A percentile compares a stretch with the other conserved stretches of the same genome.
Evolutionary conservation across 2,113 vertebrate species (phyloP).

Genomic region (Lathamus discolor): DNA sequence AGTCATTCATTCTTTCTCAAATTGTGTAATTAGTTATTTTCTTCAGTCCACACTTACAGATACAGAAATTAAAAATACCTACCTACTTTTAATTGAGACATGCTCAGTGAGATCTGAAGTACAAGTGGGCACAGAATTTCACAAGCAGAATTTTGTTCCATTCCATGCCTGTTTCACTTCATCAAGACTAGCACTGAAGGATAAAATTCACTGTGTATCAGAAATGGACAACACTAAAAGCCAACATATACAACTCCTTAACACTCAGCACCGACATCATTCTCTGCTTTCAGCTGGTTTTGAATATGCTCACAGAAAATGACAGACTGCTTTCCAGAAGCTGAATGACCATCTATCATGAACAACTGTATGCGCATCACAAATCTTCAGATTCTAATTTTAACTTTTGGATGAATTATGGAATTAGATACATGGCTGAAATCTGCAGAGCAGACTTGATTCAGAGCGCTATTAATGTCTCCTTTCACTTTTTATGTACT

Average conservation of each 20-base stretch:
- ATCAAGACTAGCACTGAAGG: neutral
- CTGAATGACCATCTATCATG: neutral
- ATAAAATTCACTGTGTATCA: neutral
- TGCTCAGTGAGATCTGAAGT: neutral
- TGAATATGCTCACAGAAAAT: neutral
- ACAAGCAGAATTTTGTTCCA: neutral
- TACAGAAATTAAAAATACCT: neutral
- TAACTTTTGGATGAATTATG: neutral
- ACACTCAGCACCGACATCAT: neutral
- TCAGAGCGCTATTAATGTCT: neutral
- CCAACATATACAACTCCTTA: neutral
- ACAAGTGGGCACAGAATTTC: neutral
- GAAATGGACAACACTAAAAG: neutral
- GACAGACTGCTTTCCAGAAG: neutral
- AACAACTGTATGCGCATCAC: neutral
- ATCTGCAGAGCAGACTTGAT: neutral
- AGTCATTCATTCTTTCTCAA: neutral
- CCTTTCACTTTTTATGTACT: neutral
- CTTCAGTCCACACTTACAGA: neutral
- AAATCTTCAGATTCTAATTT: neutral
- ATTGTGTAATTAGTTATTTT: neutral
- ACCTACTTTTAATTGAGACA: neutral
- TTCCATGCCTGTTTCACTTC: neutral
- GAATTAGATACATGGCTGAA: neutral
- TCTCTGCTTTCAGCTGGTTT: neutral